Evolutionary conservation across 1,140 invertebrate genomes (phyloP), one percentile per base, ranked within the genome.

Genomic region (Branchinecta lynchi): DNA sequence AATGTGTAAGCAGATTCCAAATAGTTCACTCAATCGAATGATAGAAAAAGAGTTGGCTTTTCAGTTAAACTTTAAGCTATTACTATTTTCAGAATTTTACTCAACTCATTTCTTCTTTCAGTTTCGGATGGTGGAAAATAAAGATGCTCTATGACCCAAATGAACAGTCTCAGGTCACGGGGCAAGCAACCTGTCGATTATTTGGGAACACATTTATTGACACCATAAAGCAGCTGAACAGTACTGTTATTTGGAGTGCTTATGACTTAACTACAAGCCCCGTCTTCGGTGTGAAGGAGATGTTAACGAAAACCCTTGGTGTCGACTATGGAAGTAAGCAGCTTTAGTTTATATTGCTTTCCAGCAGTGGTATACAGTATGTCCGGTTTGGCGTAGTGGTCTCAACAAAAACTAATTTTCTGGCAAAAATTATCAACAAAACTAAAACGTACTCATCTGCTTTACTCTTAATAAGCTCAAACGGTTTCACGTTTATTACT

Each of bases 101-200:
- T 32, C 32, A 32, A 32, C 32, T 32, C 32, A 32, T 5, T 32
- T 21, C 76, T 77, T 72, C 72, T 69, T 81, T 76, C 78, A 88
- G 86, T 68, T 85, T 83, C 76, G 73, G 81, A 9, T 90, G 88
- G 88, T 79, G 76, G 65, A 87, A 85, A 76, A 80, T 88, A 0
- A 82, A 86, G 66, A 77, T 90, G 51, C 79, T 90, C 74, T 89
- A 86, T 74, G 85, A 89, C 72, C 84, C 84, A 2, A 81, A 85
- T 46, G 86, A 85, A 0, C 84, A 87, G 75, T 76, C 81, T 67
- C 76, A 83, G 74, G 77, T 88, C 6, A 86, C 81, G 21, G 86
- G 86, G 0, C 82, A 81, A 71, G 81, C 83, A 8, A 84, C 84
- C 8, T 88, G 86, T 75, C 84, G 84, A 46, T 78, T 87, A 60